Evolutionary conservation across 2,113 vertebrate species (phyloP).

Genomic region (Urocynchramus pylzowi): DNA sequence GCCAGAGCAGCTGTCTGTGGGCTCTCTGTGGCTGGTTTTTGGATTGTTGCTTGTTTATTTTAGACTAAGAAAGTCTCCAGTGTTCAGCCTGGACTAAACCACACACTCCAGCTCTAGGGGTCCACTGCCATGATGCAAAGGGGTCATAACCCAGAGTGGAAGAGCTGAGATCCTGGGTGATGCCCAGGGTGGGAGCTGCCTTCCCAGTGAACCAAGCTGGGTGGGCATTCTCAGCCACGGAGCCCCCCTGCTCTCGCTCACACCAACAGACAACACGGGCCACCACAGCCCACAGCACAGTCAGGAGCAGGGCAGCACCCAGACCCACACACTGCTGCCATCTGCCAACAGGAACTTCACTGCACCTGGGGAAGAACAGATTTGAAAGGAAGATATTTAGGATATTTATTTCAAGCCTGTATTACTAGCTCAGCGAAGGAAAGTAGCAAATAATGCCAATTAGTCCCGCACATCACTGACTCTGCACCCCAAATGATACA

Average conservation of each 20-base stretch:
- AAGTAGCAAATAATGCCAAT: not conserved
- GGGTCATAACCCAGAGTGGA: rapidly evolving
- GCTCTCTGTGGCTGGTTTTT: not conserved
- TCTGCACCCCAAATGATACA: not conserved
- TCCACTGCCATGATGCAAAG: not conserved
- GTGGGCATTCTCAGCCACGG: not conserved
- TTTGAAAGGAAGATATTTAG: not conserved
- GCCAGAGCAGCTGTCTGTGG: not conserved
- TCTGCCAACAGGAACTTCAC: not conserved
- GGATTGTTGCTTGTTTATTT: not conserved
- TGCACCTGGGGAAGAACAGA: not conserved
- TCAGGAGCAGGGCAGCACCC: rapidly evolving
- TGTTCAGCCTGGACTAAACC: not conserved
- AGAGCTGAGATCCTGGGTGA: not conserved
- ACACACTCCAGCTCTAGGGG: not conserved
- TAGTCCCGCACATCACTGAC: not conserved
- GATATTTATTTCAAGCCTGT: not conserved
- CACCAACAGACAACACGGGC: rapidly evolving
- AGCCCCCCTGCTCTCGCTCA: not conserved
- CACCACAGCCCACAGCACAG: not conserved
- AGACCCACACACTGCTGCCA: not conserved
- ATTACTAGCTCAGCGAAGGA: not conserved
- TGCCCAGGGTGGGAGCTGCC: not conserved
- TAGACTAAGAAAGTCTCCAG: not conserved
- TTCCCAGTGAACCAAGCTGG: not conserved